Evolutionary conservation across 2,113 vertebrate genomes (phyloP), one percentile per base, ranked within the genome.

Genomic region (Oncorhynchus tshawytscha): DNA sequence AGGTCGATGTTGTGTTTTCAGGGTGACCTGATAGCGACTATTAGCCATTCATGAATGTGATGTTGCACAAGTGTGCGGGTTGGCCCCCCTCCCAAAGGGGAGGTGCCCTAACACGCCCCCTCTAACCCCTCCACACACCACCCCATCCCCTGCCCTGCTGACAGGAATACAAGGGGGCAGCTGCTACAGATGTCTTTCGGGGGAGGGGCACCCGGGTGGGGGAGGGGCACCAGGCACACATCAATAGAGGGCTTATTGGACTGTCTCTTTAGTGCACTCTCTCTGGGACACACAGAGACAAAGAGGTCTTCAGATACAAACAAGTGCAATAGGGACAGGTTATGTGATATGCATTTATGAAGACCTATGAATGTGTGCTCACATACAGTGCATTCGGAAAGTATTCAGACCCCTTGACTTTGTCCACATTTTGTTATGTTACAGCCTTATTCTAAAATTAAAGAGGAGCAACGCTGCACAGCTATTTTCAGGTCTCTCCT

Each of bases 11-110:
- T 90, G 92, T 92, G 91, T 94, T 94, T 93, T 92, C 92, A 94
- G 92, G 92, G 91, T 94, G 93, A 94, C 92, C 92, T 93, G 93
- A 90, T 92, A 82, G 93, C 86, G 85, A 93, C 92, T 94, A 94
- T 94, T 94, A 92, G 91, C 92, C 92, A 93, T 94, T 94, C 92
- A 94, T 94, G 85, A 93, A 93, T 93, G 93, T 91, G 85, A 91
- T 92, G 94, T 94, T 89, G 83, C 91, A 92, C 91, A 94, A 94
- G 92, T 92, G 93, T 94, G 92, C 89, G 78, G 91, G 88, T 88
- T 71, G 83, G 88, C 91, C 90, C 89, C 89, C 85, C 90, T 91
- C 90, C 89, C 91, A 91, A 94, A 89, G 85, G 88, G 91, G 91
- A 90, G 90, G 88, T 88, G 90, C 91, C 85, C 83, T 81, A 89